Base-by-base conservation (phyloP, 2,888 invertebrate species). In the Dendrolimus pini region DNA sequence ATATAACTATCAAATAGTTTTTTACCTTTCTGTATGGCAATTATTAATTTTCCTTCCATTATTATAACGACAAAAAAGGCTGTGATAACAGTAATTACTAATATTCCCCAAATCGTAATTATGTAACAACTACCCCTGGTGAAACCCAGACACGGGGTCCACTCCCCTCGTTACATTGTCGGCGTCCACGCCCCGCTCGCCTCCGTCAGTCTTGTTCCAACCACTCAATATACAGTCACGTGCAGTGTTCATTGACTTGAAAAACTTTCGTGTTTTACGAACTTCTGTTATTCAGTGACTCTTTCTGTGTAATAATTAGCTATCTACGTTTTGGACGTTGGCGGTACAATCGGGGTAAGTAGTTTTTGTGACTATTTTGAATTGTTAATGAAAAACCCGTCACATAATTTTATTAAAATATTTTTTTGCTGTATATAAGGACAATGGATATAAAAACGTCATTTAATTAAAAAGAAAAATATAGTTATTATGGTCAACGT, bases 151-250 rank as follows among this genome's bases (percentile, higher is more conserved):
- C 13, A 13, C 41, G 55, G 55, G n/a, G 30, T 30, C 30, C 30
- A 12, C 55, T 10, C 47, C 12, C 13, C 56, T n/a, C 53, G 14
- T 41, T 41, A 55, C 54, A 52, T 53, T 41, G 41, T 9, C 53
- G 60, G 70, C 65, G 61, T 71, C 73, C 65, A 71, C 76, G 69
- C 78, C 77, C 77, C 72, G 62, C 74, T 68, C 63, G 67, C 66
- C 69, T 71, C 60, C 58, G 66, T 47, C 47, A 47, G 47, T 47
- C 47, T 47, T 7, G 30, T 47, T 47, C 12, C 47, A 47, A 47
- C 47, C 47, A 8, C 47, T 47, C 47, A 12, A 47, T 12, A 9
- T 47, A 47, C 47, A 47, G 47, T 47, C 47, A 47, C 9, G 47
- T 47, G 30, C 30, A 9, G 47, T 30, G 30, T 30, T 30, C 47